Percentiles rank a stretch among this genome's conserved stretches.
Evolutionary conservation across 2,113 vertebrate species (phyloP).

Genomic region (Caranx ignobilis): DNA sequence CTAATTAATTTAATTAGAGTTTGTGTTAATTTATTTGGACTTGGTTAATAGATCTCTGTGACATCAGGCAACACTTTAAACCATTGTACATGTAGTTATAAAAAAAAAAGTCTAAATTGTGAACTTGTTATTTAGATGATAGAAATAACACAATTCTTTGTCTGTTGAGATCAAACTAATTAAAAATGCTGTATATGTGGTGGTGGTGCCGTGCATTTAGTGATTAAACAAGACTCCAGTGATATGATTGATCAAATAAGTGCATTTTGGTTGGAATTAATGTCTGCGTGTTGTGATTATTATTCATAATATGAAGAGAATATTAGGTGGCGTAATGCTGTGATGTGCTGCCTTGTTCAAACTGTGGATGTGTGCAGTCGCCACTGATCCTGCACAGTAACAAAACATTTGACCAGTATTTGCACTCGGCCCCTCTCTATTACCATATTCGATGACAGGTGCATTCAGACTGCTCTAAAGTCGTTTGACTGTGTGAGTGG

Average conservation of each 20-base stretch:
- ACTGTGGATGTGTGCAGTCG: conserved; percentile 19
- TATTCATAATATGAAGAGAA: conserved; percentile 18
- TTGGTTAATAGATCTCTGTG: conserved; percentile 3
- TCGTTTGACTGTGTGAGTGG: conserved; percentile 42
- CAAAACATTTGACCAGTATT: conserved; percentile 37
- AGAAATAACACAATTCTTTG: conserved; percentile 1
- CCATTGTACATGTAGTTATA: neutral
- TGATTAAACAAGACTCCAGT: conserved; percentile 5
- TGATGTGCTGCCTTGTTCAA: conserved; percentile 34
- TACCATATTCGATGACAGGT: conserved; percentile 61
- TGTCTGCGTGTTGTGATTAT: conserved; percentile 26
- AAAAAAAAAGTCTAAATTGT: conserved; percentile 6
- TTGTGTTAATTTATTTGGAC: neutral
- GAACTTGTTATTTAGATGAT: conserved; percentile 14
- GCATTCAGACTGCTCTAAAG: conserved; percentile 48
- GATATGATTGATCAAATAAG: neutral
- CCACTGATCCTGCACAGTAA: conserved; percentile 41
- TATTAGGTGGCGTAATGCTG: conserved; percentile 9
- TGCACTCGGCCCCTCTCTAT: conserved; percentile 31
- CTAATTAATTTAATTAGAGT: conserved; percentile 13
- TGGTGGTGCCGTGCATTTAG: conserved; percentile 7
- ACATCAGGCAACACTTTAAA: conserved; percentile 9
- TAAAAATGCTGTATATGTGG: conserved; percentile 5
- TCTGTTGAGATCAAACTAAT: conserved; percentile 2
- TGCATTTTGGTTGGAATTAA: neutral